Evolutionary conservation across 2,113 vertebrate genomes (phyloP).

Genomic region (Rhea pennata): DNA sequence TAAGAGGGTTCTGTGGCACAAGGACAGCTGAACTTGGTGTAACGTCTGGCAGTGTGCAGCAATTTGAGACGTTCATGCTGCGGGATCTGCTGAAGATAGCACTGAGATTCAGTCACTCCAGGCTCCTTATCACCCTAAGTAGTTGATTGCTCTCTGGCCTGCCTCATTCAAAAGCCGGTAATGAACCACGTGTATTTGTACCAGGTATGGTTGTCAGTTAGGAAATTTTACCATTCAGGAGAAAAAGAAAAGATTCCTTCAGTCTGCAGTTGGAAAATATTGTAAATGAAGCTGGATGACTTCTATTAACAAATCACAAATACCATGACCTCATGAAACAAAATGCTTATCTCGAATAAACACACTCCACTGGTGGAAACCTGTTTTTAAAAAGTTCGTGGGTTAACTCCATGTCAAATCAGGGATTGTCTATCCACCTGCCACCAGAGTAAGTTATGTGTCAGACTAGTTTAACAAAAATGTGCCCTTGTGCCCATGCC

Average conservation of each 20-base stretch:
- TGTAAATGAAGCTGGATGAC: background rate
- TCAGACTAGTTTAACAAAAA: background rate
- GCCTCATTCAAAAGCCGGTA: background rate
- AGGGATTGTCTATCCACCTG: background rate
- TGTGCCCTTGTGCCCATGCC: fast-evolving
- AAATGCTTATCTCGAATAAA: background rate
- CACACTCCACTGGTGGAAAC: fast-evolving
- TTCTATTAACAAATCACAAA: background rate
- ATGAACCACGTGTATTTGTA: background rate
- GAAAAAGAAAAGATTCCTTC: background rate
- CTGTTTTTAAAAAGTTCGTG: background rate
- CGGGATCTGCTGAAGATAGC: background rate
- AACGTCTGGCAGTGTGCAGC: background rate
- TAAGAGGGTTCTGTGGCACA: fast-evolving
- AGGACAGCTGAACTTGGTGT: fast-evolving
- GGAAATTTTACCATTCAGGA: background rate
- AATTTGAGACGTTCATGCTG: fast-evolving
- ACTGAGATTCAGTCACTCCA: background rate
- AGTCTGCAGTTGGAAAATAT: background rate
- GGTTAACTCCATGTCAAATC: background rate
- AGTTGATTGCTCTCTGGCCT: background rate
- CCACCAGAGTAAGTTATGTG: background rate
- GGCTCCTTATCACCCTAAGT: background rate
- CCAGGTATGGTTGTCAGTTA: background rate
- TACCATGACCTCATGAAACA: background rate